Base-by-base conservation (phyloP, 2,888 invertebrate species). In the Microchrysa polita region DNA sequence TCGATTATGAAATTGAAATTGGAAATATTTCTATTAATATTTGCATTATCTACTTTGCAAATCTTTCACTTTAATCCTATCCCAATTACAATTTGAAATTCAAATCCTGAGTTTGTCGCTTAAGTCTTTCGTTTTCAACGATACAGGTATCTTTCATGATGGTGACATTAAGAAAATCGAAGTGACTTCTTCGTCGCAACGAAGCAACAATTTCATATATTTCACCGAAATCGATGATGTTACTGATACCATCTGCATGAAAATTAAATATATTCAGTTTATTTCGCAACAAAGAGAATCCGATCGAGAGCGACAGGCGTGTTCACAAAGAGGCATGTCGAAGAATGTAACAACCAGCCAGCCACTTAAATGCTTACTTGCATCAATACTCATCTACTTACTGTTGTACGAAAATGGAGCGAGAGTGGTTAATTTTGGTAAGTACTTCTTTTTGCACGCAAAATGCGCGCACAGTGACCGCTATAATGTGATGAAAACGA, bases 351-450 rank as follows among this genome's bases (percentile, higher is more conserved):
- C 7, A 7, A 34, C 4, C 27, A 34, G 27, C 4, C 7, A 34
- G n/a, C n/a, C n/a, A n/a, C n/a, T n/a, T n/a, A n/a, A n/a, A n/a
- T n/a, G n/a, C n/a, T 34, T 34, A 7, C 27, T 34, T 34, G 27
- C 4, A 34, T 34, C 4, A 34, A 34, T 34, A 7, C 27, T 34
- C 27, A n/a, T n/a, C n/a, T n/a, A n/a, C n/a, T n/a, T n/a, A n/a
- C n/a, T n/a, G n/a, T n/a, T n/a, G 48, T 48, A 48, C 48, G 48
- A 55, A 55, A 18, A 55, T 20, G 2, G 5, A 55, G 22, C 55
- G 22, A 55, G 55, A 55, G 55, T 20, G 1, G 20, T 18, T 55
- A 55, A 55, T 55, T 55, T 55, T 18, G 55, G 55, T 20, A 55
- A 55, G 5, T 16, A 55, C 5, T 16, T 20, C 5, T 16, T 20